Evolutionary conservation across 2,113 vertebrate species (phyloP).

Genomic region (Cairina moschata): DNA sequence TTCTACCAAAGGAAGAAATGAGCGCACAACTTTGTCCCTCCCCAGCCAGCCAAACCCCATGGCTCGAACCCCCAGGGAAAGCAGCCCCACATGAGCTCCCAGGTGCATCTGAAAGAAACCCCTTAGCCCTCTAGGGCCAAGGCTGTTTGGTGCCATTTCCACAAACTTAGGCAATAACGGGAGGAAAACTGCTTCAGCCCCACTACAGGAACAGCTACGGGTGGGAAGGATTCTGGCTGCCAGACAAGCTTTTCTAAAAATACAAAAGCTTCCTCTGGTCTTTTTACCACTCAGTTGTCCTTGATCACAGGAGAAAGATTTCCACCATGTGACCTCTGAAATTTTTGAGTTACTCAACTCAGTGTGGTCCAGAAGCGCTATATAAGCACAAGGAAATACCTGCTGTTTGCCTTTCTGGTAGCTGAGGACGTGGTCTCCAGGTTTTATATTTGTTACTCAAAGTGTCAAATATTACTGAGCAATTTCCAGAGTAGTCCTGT

Average conservation of each 20-base stretch:
- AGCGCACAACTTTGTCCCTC: neutral
- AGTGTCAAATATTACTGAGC: neutral
- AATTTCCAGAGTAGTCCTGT: neutral
- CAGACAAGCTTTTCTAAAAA: neutral
- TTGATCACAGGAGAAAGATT: neutral
- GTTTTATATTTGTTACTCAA: neutral
- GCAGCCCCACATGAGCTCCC: neutral
- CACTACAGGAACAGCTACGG: too few relatives aligned
- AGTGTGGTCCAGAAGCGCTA: neutral
- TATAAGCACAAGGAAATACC: neutral
- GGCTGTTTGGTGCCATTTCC: neutral
- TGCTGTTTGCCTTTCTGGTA: neutral
- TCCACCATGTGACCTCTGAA: neutral
- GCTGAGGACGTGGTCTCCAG: neutral
- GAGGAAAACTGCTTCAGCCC: neutral
- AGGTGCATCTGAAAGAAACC: rapidly evolving
- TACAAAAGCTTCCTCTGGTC: neutral
- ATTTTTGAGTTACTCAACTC: neutral
- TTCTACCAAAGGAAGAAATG: neutral
- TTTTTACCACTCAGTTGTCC: neutral
- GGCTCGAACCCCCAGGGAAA: neutral
- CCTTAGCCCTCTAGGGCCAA: rapidly evolving
- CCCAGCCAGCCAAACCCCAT: neutral
- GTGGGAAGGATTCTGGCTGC: neutral
- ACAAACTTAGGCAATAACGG: neutral